Conservation (phyloP, 2,113 vertebrate genomes). For the Nothocercus julius region DNA sequence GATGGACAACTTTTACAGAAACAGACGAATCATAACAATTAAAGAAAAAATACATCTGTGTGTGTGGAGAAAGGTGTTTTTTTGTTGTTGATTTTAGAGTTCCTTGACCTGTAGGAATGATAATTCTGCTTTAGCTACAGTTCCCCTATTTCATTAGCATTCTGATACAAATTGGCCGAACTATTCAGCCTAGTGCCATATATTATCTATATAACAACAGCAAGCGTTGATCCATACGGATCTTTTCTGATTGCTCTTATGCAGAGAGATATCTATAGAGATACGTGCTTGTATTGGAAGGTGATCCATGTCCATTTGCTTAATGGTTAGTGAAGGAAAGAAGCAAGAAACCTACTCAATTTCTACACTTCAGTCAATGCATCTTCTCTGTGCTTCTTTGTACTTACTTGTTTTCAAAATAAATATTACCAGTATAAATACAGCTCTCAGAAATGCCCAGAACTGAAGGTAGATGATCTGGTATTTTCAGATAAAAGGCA, state of each 20-base stretch:
- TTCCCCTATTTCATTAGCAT: neutral
- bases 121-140: neutral
- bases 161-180: neutral
- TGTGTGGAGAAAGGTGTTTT: accelerated
- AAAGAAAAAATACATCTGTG: neutral
- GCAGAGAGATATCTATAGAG: neutral
- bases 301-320: neutral
- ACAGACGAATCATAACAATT: neutral
- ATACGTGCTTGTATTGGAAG: neutral
- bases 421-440: neutral
- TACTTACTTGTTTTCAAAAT: neutral
- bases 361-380: neutral
- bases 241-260: neutral
- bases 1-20: neutral
- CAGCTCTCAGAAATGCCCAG: neutral
- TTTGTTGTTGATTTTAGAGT: neutral
- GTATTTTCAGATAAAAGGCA: neutral
- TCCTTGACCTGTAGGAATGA: neutral
- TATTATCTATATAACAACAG: neutral
- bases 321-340: neutral
- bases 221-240: neutral
- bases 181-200: neutral
- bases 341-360: neutral
- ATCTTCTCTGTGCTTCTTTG: neutral
- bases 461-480: neutral